Evolutionary conservation across 2,888 invertebrate genomes (phyloP), one percentile per base, ranked within the genome.

Genomic region (Petrolisthes manimaculis): DNA sequence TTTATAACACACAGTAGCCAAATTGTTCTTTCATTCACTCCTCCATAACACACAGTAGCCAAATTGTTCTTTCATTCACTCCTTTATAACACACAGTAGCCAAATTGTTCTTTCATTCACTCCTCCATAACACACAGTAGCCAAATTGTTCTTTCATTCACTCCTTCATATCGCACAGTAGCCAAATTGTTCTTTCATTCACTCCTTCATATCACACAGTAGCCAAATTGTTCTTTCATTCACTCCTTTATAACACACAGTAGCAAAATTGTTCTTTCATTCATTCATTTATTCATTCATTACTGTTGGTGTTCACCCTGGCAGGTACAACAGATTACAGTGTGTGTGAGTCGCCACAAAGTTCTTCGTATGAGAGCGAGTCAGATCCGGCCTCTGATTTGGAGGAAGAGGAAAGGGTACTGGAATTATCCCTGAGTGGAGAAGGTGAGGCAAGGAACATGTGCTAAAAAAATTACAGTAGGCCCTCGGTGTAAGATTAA

Each of bases 311-410:
- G 61, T 24, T 0, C 24, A 61, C 8, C 3, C 21, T 67, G 5
- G 37, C 81, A 90, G 90, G 87, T 24, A 90, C 90, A 61, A 90
- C 90, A n/a, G 90, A 90, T 84, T 88, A 89, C 83, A 90, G 90
- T 84, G 82, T 87, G 53, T 89, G 56, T 74, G 90, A 90, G 80
- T 90, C 90, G 14, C 89, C 90, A n/a, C 89, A 84, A 69, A 89
- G 89, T 75, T 89, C 89, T 8, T 74, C 74, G 12, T 88, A 88
- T 12, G 83, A 86, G 18, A 87, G 84, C 84, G 89, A 89, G 21
- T 83, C 83, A n/a, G 89, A 89, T 83, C 67, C 84, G 1, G 14
- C 77, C 55, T 88, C 88, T 18, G 88, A 88, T 21, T 53, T 84
- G 56, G 88, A 88, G 61, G 88, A 88, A n/a, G 83, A 83, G 74